These are phyloP conservation scores for Neopelma chrysocephalum DNA, from an alignment of 2,797 vertebrate genomes.

Conservation along the genomic window DNA sequence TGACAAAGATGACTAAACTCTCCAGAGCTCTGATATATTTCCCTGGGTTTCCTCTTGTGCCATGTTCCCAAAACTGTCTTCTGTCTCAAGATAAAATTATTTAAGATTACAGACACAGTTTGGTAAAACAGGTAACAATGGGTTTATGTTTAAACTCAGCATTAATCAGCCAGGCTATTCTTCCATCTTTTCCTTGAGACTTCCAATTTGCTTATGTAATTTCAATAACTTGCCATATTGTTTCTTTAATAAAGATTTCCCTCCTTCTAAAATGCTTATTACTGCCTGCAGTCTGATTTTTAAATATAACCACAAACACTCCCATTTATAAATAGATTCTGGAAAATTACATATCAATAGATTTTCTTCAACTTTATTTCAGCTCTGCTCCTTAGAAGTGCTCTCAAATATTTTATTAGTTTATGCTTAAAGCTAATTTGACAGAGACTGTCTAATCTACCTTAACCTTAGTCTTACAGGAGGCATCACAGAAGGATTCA, in stretches of 20 bases:
- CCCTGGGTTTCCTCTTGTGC: conserved; percentile 12
- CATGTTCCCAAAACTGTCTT: conserved; percentile 20
- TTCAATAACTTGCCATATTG: background rate
- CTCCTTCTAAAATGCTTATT: background rate
- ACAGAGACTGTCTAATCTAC: background rate
- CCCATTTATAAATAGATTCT: background rate
- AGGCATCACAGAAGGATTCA: background rate
- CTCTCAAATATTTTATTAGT: background rate
- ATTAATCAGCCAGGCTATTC: background rate
- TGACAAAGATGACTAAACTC: conserved; percentile 15
- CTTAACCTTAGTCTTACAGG: background rate
- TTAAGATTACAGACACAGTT: background rate
- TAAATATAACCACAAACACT: background rate
- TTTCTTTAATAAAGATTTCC: background rate
- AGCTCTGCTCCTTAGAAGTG: background rate
- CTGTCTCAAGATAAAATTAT: conserved; percentile 37
- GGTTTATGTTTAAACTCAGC: background rate
- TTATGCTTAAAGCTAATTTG: background rate
- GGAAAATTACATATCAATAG: background rate
- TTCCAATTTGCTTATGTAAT: background rate
- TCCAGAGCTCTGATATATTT: background rate
- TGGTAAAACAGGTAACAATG: conserved; percentile 4
- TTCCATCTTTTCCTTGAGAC: background rate
- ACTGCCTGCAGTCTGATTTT: background rate
- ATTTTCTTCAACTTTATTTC: background rate